These are phyloP conservation scores for Miniopterus natalensis DNA, from an alignment of 2,113 vertebrate genomes.

Conservation along the genomic window DNA sequence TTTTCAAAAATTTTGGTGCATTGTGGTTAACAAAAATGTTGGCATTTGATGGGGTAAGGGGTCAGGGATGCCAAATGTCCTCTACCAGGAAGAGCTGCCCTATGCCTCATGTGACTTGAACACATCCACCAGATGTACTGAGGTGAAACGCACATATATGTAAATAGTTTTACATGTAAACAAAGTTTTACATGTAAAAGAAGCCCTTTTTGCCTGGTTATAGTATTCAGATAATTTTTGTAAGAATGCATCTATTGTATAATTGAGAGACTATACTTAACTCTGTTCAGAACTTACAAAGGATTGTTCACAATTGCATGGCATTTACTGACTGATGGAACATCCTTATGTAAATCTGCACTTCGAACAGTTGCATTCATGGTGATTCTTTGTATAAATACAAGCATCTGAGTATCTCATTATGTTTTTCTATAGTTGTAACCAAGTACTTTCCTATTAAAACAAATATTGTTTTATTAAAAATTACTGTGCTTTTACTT, in stretches of 20 bases:
- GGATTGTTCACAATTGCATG: not conserved
- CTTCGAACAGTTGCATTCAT: not conserved
- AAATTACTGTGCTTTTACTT: not conserved
- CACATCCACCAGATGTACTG: not conserved
- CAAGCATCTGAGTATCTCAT: not conserved
- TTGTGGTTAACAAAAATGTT: not conserved
- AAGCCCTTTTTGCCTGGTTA: not conserved
- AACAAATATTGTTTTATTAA: not conserved
- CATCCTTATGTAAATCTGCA: not conserved
- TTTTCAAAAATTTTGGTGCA: not conserved
- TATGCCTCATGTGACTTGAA: not conserved
- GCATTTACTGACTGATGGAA: not conserved
- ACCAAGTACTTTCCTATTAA: conserved; percentile 4
- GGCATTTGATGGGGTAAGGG: not conserved
- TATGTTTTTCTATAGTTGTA: not conserved
- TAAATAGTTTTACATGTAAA: not conserved
- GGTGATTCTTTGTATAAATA: not conserved
- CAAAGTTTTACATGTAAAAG: not conserved
- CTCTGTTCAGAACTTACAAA: not conserved
- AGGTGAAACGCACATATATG: not conserved
- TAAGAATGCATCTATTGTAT: not conserved
- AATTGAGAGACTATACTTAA: not conserved
- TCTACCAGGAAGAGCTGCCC: not conserved
- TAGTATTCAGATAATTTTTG: not conserved
- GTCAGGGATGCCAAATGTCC: not conserved